Percentiles rank a stretch among this genome's conserved stretches.
Evolutionary conservation across 2,888 invertebrate species (phyloP).

Genomic region (Antitype chi): DNA sequence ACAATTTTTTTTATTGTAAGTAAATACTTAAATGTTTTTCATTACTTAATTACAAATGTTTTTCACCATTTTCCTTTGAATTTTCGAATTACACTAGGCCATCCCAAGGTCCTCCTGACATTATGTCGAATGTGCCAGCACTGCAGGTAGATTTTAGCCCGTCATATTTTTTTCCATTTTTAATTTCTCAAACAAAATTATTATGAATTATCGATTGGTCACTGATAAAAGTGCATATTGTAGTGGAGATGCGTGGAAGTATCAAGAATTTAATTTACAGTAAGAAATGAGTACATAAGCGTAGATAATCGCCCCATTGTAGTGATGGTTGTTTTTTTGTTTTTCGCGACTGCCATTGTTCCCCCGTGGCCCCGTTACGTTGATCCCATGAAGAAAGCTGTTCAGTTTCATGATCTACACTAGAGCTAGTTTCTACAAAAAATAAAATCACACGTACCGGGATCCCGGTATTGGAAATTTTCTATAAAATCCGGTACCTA

Average conservation of each 20-base stretch:
- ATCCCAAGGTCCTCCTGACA: background rate
- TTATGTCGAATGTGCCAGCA: background rate
- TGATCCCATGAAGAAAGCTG: background rate
- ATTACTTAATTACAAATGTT: no score
- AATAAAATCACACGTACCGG: no score
- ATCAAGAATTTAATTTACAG: background rate
- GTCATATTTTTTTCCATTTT: background rate
- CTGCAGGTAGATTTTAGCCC: background rate
- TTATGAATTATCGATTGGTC: background rate
- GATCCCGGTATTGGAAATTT: no score
- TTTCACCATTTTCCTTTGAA: background rate
- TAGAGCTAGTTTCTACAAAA: no score
- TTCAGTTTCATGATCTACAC: background rate
- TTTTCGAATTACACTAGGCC: background rate
- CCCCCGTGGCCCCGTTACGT: background rate
- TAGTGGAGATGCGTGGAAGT: background rate
- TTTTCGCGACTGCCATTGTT: background rate
- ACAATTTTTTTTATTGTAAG: background rate
- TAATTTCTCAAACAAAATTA: background rate
- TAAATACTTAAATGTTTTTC: background rate
- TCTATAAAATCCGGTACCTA: no score
- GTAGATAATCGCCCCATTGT: background rate
- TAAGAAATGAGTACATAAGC: background rate
- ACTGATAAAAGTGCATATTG: background rate
- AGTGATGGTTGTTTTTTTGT: background rate